Base-by-base conservation (phyloP, 2,888 invertebrate species). In the Pseudanteris insignis region DNA sequence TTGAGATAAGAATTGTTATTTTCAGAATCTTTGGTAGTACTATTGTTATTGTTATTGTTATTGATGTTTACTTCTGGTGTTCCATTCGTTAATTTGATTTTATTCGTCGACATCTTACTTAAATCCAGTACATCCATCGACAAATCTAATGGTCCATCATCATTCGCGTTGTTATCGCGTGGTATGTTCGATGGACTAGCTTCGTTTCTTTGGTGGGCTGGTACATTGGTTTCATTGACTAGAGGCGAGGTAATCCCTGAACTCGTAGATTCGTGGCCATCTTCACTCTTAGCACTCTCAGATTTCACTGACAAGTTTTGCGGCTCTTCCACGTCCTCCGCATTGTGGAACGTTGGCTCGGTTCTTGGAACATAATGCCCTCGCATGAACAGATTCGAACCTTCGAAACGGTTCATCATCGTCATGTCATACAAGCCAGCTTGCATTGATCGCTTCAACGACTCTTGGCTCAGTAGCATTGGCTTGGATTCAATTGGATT, bases 71-170 rank as follows among this genome's bases (percentile, higher is more conserved):
- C 9, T 13, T 41, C 53, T 1, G 69, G 64, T 5, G 72, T 68
- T 1, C 71, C 70, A n/a, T 70, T 70, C 5, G 58, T 36, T 0
- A 54, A 11, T 21, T 67, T 68, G 3, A 66, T 66, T 6, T 38
- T 69, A 6, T 67, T 64, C 26, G 68, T 69, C 4, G 76, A 70
- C 80, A 92, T 92, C 74, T 90, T 91, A 75, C 92, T 92, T 63
- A 94, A 84, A 81, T 94, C 93, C 33, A 93, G 82, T 2, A 89
- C 92, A 77, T 91, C 89, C 81, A 89, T 89, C 47, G 88, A 88
- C 14, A 91, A 82, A 78, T 92, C 91, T 46, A 91, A 84, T 0
- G 90, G 87, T 13, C 85, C 78, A 59, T 81, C 81, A 10, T 78
- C 76, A 15, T 64, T 66, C 1, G 47, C 37, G 28, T 34, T 66